A percentile compares a stretch with the other conserved stretches of the same genome.
Evolutionary conservation across 2,113 vertebrate species (phyloP).

Genomic region (Coturnix japonica): DNA sequence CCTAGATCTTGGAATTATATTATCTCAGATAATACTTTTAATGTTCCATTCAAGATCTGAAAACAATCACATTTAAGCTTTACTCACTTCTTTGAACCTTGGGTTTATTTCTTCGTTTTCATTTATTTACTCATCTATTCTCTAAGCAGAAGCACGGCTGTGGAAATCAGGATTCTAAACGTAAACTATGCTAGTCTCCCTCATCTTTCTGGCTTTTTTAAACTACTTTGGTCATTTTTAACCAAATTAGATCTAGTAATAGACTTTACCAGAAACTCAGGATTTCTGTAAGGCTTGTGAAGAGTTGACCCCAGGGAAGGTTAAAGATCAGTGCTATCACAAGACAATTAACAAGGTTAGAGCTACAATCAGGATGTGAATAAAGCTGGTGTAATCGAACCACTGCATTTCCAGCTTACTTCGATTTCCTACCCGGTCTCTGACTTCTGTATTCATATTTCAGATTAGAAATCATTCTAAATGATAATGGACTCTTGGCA

Average conservation of each 20-base stretch:
- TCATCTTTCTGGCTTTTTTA: background rate
- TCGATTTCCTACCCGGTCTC: background rate
- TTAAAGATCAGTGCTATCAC: no score
- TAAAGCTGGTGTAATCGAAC: background rate
- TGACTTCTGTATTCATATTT: background rate
- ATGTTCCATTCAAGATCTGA: background rate
- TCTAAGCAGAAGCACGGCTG: background rate
- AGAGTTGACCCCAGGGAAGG: no score
- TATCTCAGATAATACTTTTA: background rate
- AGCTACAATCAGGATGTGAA: background rate
- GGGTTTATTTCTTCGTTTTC: no score
- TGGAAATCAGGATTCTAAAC: background rate
- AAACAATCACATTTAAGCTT: background rate
- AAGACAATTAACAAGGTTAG: no score
- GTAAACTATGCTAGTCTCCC: background rate
- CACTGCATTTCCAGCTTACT: background rate
- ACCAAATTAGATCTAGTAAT: background rate
- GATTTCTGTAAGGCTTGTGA: background rate
- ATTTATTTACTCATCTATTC: background rate
- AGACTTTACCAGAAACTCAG: background rate
- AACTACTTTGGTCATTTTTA: background rate
- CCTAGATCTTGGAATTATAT: background rate
- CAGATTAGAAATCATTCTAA: background rate
- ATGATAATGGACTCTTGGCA: background rate
- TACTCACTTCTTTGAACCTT: background rate